phyloP scores from a whole-genome alignment of 1,140 invertebrate species.

The Drosophila burlai region DNA sequence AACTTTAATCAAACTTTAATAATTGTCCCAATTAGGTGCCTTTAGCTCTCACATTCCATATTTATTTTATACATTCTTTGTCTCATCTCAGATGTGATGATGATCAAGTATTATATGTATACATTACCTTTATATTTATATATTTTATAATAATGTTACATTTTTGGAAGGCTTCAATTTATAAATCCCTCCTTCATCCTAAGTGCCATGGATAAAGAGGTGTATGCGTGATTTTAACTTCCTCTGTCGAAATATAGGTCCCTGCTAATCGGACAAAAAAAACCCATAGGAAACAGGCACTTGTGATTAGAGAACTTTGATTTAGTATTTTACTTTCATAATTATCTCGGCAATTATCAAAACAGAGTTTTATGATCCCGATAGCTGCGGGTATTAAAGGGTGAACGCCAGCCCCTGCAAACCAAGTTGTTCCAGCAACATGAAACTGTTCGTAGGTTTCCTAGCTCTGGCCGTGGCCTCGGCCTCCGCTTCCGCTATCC shows the following conservation, averaged over 20 bases:
- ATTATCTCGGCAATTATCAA: slow-evolving; percentile 8
- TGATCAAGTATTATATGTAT: background rate
- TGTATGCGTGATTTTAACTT: background rate
- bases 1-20: too few species aligned
- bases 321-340: slow-evolving; percentile 18
- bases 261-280: background rate
- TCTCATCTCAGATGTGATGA: background rate
- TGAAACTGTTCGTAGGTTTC: slow-evolving; percentile 37
- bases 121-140: background rate
- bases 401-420: too few species aligned
- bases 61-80: background rate
- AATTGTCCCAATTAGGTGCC: background rate
- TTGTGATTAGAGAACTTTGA: slow-evolving; percentile 14
- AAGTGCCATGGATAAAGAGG: background rate
- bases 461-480: slow-evolving; percentile 40
- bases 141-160: background rate
- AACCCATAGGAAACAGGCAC: background rate
- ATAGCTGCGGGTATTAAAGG: slow-evolving; percentile 13
- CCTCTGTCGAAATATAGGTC: background rate
- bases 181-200: background rate
- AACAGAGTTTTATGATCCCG: background rate
- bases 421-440: slow-evolving; percentile 39
- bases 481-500: slow-evolving; percentile 21
- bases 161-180: background rate
- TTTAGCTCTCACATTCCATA: background rate